phyloP scores from a whole-genome alignment of 2,113 vertebrate genomes.

The Corvus hawaiiensis region DNA sequence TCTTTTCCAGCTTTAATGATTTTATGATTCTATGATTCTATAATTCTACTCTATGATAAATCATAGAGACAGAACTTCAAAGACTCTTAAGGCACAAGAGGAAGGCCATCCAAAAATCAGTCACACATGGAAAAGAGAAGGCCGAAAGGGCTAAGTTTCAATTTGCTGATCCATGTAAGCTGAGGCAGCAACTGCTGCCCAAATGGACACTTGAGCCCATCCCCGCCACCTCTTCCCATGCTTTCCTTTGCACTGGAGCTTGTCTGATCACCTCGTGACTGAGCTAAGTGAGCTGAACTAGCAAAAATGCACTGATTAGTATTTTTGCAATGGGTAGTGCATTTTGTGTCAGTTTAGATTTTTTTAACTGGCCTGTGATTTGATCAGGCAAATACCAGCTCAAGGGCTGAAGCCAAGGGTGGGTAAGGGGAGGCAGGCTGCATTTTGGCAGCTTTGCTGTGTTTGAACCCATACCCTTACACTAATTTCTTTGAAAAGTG shows the following conservation, averaged over 20 bases:
- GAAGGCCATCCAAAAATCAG: background rate
- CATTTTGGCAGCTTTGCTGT: background rate
- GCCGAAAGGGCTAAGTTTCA: background rate
- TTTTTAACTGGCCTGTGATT: background rate
- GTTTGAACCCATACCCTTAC: background rate
- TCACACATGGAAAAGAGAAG: background rate
- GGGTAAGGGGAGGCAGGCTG: background rate
- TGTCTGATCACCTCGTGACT: background rate
- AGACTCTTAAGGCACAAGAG: background rate
- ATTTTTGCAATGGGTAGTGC: background rate
- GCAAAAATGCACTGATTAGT: background rate
- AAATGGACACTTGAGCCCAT: background rate
- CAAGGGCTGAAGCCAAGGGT: background rate
- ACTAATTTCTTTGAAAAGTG: background rate
- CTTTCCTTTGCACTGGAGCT: background rate
- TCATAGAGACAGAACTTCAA: background rate
- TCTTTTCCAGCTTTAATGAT: background rate
- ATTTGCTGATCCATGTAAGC: accelerated
- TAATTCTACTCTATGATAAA: background rate
- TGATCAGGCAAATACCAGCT: background rate
- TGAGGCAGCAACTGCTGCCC: background rate
- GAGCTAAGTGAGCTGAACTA: background rate
- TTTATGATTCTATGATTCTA: background rate
- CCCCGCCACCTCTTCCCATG: accelerated
- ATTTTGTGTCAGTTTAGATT: background rate